These are phyloP conservation scores for Rutpela maculata DNA, from an alignment of 2,888 invertebrate species.

Conservation along the genomic window DNA sequence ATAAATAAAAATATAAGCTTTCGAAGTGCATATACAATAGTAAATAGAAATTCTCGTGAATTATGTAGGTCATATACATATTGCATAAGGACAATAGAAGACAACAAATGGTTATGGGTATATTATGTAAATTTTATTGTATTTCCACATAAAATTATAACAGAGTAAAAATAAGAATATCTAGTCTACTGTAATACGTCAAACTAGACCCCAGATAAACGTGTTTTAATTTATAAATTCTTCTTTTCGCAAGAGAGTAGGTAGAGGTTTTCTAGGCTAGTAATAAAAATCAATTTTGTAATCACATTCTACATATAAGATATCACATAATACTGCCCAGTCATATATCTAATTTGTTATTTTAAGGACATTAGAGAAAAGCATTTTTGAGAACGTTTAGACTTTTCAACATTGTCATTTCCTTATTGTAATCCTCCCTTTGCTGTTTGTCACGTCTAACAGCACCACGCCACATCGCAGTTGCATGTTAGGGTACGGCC, in stretches of 20 bases:
- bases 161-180: background rate
- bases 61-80: background rate
- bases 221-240: background rate
- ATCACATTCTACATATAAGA: too few species aligned
- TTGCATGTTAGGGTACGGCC: too few species aligned
- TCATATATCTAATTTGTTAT: too few species aligned
- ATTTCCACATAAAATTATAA: background rate
- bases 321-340: too few species aligned
- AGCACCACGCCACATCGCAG: too few species aligned
- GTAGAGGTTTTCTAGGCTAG: background rate
- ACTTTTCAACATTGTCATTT: too few species aligned
- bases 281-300: background rate
- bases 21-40: conserved; percentile 33
- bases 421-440: too few species aligned
- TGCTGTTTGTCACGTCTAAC: too few species aligned
- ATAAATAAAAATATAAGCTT: too few species aligned
- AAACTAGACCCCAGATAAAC: background rate
- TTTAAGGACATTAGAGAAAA: too few species aligned
- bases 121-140: background rate
- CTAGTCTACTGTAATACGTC: background rate
- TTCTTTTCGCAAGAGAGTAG: background rate
- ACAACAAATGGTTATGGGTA: background rate
- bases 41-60: background rate
- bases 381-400: too few species aligned
- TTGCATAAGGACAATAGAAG: background rate